Evolutionary conservation across 2,797 vertebrate species (phyloP), one percentile per base, ranked within the genome.

Genomic region (Dendrocincla tyrannina): DNA sequence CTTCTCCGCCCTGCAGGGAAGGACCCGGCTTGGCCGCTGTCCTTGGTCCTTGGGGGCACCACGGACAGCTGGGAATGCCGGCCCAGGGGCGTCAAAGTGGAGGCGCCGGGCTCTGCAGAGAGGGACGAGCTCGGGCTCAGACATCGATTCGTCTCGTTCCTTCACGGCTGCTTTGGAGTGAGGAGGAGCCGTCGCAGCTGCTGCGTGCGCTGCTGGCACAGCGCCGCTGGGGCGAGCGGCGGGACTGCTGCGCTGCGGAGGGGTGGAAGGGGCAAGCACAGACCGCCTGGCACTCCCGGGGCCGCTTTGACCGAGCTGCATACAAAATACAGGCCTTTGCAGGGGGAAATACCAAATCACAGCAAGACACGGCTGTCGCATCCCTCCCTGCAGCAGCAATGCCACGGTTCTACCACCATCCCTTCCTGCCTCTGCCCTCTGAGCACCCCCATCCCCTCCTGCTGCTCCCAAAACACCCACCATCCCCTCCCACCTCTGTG

Each of bases 111-210:
- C 59, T 75, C 52, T 37, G 80, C 67, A 22, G 46, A 7, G 56
- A 24, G 32, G n/a, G 22, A 15, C 1, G 4, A 3, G 15, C 2
- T 32, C 30, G 15, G 20, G 42, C 37, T 37, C 59, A 9, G 15
- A 0, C 15, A 19, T 0, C 0, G 3, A 32, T 27, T 25, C 2
- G 5, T 33, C 62, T 67, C 2, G 0, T 32, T 68, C 39, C 53
- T 33, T 19, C 12, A 10, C 15, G 3, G 12, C 49, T 39, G 23
- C 62, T 28, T 16, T 66, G 67, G 70, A 50, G 73, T 8, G n/a
- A 30, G 72, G 24, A 62, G 56, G 32, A 80, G 55, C 55, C 42
- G 28, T 15, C 35, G 55, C 3, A 32, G 81, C n/a, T 19, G 67
- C 42, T 2, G n/a, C 41, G 53, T 67, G 70, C 0, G 0, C 73